These are phyloP conservation scores for Dryocosmus kuriphilus DNA, from an alignment of 2,888 invertebrate species.

Conservation along the genomic window DNA sequence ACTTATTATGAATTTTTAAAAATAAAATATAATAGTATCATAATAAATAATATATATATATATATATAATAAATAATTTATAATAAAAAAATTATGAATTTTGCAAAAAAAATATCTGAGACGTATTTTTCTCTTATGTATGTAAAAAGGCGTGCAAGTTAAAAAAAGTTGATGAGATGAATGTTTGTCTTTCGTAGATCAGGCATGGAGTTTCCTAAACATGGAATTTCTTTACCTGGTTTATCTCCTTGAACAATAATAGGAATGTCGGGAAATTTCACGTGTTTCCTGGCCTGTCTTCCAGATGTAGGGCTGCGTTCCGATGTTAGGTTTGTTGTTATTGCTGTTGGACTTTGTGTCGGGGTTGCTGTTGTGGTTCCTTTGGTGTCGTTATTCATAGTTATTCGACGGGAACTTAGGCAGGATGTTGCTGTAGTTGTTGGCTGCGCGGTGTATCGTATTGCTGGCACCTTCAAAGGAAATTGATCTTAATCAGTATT, in stretches of 20 bases:
- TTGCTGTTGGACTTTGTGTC: slow-evolving; percentile 80
- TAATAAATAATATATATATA: no score
- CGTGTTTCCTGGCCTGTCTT: slow-evolving; percentile 82
- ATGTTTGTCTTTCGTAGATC: no score
- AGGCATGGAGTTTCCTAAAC: no score
- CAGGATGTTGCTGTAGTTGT: slow-evolving; percentile 80
- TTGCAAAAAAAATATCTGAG: no score
- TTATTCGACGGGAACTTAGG: slow-evolving; percentile 72
- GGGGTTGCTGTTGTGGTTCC: slow-evolving; percentile 74
- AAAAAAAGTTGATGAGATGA: no score
- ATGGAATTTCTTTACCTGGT: slow-evolving; percentile 55
- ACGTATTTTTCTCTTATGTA: no score
- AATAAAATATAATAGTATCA: no score
- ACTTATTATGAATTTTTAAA: no score
- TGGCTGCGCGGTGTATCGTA: slow-evolving; percentile 79
- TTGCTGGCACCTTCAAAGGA: slow-evolving; percentile 76
- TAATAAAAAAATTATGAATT: no score
- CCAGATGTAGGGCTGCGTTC: slow-evolving; percentile 74
- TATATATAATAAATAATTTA: no score
- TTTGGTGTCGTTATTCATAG: slow-evolving; percentile 79
- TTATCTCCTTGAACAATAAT: slow-evolving; percentile 54
- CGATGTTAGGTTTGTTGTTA: slow-evolving; percentile 63
- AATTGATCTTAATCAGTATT: not conserved
- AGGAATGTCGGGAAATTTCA: slow-evolving; percentile 83
- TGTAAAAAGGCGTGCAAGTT: no score